Evolutionary conservation across 2,888 invertebrate genomes (phyloP).

Genomic region (Cryptocheilus praepositus): DNA sequence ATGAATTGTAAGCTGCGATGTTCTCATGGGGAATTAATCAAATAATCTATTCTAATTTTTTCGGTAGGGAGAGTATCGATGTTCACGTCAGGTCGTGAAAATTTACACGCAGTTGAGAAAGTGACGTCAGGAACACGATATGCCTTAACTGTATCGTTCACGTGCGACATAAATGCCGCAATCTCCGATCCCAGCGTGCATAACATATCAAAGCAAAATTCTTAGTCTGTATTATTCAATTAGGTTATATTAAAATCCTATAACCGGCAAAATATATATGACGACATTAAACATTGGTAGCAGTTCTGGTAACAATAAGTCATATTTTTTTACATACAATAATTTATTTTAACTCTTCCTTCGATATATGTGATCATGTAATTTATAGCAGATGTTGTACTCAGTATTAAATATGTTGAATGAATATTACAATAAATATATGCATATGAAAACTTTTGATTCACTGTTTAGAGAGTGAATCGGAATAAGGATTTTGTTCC

Average conservation of each 20-base stretch:
- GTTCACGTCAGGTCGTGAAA: constrained; percentile 92
- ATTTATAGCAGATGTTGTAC: constrained; percentile 7
- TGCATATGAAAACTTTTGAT: constrained; percentile 21
- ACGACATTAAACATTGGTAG: too few relatives aligned
- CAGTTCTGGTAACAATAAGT: neutral
- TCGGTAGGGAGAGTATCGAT: constrained; percentile 83
- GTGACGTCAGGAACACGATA: constrained; percentile 85
- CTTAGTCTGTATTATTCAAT: neutral
- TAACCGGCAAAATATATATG: too few relatives aligned
- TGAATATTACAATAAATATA: constrained; percentile 30
- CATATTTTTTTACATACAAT: constrained; percentile 1
- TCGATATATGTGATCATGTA: constrained; percentile 11
- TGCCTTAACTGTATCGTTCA: constrained; percentile 91
- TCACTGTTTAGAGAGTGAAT: too few relatives aligned
- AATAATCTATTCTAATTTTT: too few relatives aligned
- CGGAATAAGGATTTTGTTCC: constrained; percentile 24
- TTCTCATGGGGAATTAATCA: too few relatives aligned
- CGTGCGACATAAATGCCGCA: constrained; percentile 83
- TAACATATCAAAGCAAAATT: constrained; percentile 32
- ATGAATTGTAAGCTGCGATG: neutral
- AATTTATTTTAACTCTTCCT: constrained; percentile 8
- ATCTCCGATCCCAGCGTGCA: constrained; percentile 78
- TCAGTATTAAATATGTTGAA: constrained; percentile 16
- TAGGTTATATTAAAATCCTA: neutral
- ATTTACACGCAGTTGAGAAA: constrained; percentile 88